A percentile compares a stretch with the other conserved stretches of the same genome.
These are phyloP conservation scores for Dichetophora obliterata DNA, from an alignment of 2,888 invertebrate genomes.

Conservation along the genomic window DNA sequence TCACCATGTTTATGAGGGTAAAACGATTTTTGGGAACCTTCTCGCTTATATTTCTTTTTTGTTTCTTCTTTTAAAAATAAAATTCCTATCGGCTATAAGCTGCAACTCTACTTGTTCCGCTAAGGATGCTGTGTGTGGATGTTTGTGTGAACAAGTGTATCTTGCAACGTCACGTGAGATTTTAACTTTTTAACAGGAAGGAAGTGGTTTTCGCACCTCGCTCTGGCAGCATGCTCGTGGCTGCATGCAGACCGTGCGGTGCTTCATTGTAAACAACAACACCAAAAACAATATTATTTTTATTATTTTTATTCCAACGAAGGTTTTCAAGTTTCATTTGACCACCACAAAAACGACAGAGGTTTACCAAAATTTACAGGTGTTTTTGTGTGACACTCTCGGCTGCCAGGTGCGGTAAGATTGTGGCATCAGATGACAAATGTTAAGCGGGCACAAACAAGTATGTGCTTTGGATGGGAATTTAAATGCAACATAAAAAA, in stretches of 20 bases:
- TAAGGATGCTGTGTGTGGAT: conserved; percentile 42
- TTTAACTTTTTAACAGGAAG: conserved; percentile 42
- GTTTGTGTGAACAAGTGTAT: conserved; percentile 23
- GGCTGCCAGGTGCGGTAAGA: conserved; percentile 26
- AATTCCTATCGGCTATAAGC: conserved; percentile 18
- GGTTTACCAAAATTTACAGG: conserved; percentile 64
- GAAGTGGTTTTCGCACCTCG: conserved; percentile 52
- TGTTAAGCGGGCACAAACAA: not conserved
- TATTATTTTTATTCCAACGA: conserved; percentile 6
- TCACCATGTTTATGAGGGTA: not conserved
- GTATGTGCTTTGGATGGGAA: too few species aligned
- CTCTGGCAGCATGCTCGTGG: conserved; percentile 12
- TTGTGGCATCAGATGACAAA: conserved; percentile 31
- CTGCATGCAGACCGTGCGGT: not conserved
- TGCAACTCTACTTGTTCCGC: conserved; percentile 17
- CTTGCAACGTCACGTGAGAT: conserved; percentile 23
- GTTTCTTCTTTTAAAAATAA: conserved; percentile 10
- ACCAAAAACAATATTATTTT: not conserved
- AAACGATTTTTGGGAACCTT: not conserved
- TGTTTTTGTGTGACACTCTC: conserved; percentile 48
- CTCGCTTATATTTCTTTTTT: not conserved
- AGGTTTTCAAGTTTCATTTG: conserved; percentile 60
- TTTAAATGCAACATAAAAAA: too few species aligned
- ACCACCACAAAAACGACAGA: conserved; percentile 53
- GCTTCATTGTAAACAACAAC: not conserved